Percentiles rank a stretch among this genome's conserved stretches.
Conservation (phyloP, 2,888 invertebrate species). For the Chydorus sphaericus region DNA sequence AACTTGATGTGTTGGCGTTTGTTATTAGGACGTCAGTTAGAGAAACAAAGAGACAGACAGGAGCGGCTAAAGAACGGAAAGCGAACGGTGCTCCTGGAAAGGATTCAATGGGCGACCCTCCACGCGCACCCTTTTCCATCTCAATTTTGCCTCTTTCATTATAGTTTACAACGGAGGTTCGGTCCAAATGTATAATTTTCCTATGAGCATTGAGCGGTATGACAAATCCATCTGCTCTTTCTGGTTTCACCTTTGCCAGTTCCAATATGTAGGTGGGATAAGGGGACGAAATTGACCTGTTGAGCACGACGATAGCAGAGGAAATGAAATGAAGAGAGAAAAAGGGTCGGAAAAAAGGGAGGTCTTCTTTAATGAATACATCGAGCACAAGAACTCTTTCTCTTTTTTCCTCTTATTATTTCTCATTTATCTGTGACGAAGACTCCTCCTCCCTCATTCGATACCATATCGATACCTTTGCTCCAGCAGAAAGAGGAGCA, state of each 20-base stretch:
- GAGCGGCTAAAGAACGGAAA: too few relatives aligned
- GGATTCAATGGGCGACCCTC: too few relatives aligned
- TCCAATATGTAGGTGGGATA: background rate
- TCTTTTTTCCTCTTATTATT: background rate
- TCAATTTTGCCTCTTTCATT: too few relatives aligned
- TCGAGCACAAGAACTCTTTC: background rate
- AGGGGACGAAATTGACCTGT: background rate
- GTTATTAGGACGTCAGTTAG: too few relatives aligned
- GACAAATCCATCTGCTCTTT: background rate
- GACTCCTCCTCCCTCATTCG: background rate
- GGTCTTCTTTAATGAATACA: background rate
- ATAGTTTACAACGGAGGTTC: too few relatives aligned
- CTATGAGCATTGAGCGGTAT: constrained; percentile 5
- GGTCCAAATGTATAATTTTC: constrained; percentile 2
- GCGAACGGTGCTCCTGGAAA: too few relatives aligned
- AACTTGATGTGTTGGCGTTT: too few relatives aligned
- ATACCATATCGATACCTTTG: too few relatives aligned
- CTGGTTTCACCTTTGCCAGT: background rate
- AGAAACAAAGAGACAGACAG: too few relatives aligned
- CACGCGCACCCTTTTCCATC: too few relatives aligned
- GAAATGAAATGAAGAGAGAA: background rate
- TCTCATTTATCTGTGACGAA: background rate
- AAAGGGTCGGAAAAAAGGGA: background rate
- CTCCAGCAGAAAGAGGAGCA: too few relatives aligned
- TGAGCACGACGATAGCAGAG: background rate